Percentiles rank a stretch among this genome's conserved stretches.
Evolutionary conservation across 2,113 vertebrate genomes (phyloP).

Genomic region (Hassar affinis): DNA sequence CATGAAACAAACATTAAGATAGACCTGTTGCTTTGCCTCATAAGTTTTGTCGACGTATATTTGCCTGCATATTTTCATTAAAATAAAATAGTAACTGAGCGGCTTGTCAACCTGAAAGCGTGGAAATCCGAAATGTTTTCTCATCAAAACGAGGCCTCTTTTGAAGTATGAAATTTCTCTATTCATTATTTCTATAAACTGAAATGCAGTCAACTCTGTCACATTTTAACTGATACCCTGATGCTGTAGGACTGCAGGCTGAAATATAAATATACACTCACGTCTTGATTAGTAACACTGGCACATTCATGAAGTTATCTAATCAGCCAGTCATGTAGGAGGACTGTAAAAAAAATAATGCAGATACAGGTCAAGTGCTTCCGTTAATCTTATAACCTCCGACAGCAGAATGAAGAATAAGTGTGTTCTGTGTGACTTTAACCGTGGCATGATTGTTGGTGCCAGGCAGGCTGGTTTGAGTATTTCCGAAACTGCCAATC

Average conservation of each 20-base stretch:
- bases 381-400: background rate
- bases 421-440: too few species aligned
- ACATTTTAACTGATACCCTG: background rate
- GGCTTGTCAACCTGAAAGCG: background rate
- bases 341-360: background rate
- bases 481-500: too few species aligned
- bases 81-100: background rate
- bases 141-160: background rate
- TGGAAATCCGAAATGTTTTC: background rate
- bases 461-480: too few species aligned
- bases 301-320: background rate
- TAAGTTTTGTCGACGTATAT: background rate
- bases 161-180: background rate
- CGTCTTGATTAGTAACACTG: too few species aligned
- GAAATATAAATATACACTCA: too few species aligned
- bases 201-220: background rate
- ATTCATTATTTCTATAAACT: background rate
- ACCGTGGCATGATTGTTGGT: too few species aligned
- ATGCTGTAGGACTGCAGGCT: background rate
- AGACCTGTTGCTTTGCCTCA: background rate
- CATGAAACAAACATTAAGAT: background rate
- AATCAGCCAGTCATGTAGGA: background rate
- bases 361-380: background rate
- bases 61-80: background rate
- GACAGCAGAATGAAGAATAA: too few species aligned